Evolutionary conservation across 2,888 invertebrate genomes (phyloP), one percentile per base, ranked within the genome.

Genomic region (Ellobium chinense): DNA sequence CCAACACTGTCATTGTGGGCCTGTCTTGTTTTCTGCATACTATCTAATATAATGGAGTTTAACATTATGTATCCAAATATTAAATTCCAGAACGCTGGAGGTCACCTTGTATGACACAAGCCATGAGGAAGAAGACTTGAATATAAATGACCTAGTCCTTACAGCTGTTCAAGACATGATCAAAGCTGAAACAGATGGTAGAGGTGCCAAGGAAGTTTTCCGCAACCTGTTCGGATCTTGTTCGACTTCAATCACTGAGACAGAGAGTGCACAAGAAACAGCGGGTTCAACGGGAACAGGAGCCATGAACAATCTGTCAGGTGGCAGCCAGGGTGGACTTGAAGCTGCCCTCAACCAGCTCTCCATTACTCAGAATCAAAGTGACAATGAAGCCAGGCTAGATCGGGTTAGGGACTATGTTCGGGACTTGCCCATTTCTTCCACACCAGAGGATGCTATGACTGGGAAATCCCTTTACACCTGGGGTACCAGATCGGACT

Each of bases 81-180:
- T n/a, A n/a, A n/a, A n/a, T 14, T 31, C 7, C 65, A 78, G 69
- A 3, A 21, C 21, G 31, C 63, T 79, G 18, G 66, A 56, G 54
- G 36, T 79, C 4, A 58, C 65, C 29, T 27, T 79, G 1, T 24
- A 60, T 24, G 73, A 79, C 66, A 79, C 70, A 31, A 60, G n/a
- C 14, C 46, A 70, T 27, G 78, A 80, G 12, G 70, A 75, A 14
- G 36, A 27, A 0, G 80, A 74, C 21, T 24, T 69, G 1, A 75
- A 68, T 29, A 29, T 80, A 39, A 80, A 75, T 27, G 36, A 75
- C 27, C 14, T 12, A 2, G 68, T 80, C 0, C 37, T 75, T 21
- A 37, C 54, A 14, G 27, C 34, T 4, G 18, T 75, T 36, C 62
- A 75, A 21, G 66, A 60, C 21, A 56, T 80, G 58, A n/a, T 27